These are phyloP conservation scores for Dione vanillae DNA, from an alignment of 2,888 invertebrate species.

Conservation along the genomic window DNA sequence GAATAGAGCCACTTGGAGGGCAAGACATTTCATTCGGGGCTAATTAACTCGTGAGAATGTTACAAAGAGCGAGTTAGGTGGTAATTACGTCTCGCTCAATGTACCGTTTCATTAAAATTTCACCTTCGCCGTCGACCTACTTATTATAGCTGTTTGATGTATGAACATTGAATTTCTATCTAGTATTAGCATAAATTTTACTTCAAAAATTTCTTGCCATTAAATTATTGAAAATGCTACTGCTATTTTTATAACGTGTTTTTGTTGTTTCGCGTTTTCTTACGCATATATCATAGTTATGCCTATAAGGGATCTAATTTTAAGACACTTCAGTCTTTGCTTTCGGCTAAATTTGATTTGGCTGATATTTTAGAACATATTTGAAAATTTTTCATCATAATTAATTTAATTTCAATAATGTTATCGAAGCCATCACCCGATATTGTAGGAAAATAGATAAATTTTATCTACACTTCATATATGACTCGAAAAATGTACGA, in stretches of 20 bases:
- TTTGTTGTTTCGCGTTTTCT: too few species aligned
- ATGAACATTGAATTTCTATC: conserved; percentile 60
- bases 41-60: conserved; percentile 73
- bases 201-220: not conserved
- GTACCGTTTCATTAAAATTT: conserved; percentile 75
- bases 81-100: conserved; percentile 66
- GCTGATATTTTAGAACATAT: too few species aligned
- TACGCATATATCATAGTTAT: not conserved
- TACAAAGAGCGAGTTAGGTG: conserved; percentile 67
- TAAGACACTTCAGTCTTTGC: too few species aligned
- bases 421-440: too few species aligned
- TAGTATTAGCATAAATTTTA: conserved; percentile 11
- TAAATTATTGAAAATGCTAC: not conserved
- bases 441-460: too few species aligned
- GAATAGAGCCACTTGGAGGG: conserved; percentile 25
- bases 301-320: too few species aligned
- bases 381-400: too few species aligned
- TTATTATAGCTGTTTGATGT: conserved; percentile 70
- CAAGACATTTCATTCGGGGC: conserved; percentile 63
- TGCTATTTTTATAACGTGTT: not conserved
- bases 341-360: too few species aligned
- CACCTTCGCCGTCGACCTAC: conserved; percentile 61
- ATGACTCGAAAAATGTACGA: too few species aligned
- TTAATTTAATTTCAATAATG: too few species aligned
- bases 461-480: too few species aligned